Evolutionary conservation across 2,797 vertebrate species (phyloP), one percentile per base, ranked within the genome.

Genomic region (Morus bassanus): DNA sequence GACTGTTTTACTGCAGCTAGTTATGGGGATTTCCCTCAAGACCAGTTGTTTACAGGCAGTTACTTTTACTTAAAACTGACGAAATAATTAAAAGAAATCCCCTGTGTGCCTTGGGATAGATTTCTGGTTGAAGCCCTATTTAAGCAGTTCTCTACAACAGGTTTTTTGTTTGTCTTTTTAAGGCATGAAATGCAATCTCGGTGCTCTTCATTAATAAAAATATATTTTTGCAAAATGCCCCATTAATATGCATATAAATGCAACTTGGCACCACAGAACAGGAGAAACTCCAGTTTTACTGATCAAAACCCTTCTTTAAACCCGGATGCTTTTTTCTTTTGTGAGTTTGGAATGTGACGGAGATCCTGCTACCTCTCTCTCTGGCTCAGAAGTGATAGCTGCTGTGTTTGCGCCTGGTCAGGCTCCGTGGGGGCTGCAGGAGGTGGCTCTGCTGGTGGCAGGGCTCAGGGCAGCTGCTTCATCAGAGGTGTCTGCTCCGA

Each of bases 21-120:
- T 85, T 85, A n/a, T 2, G 3, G 45, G 39, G 16, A 50, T 48
- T 77, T 88, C 43, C 81, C 80, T 91, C 70, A 59, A 95, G 88
- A 80, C 85, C 39, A 33, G 61, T 93, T 96, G 89, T 96, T 97
- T 95, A 61, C 33, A 60, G 88, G 80, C 87, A 93, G 85, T 96
- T 92, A 93, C 87, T 95, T 97, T 96, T 95, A 92, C 80, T 97
- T 96, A 95, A 96, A 97, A 88, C 43, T 72, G 59, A 93, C 89
- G 65, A 95, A 97, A 96, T 96, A 94, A 98, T 97, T 94, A 96
- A 93, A 96, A 92, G 76, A 94, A 97, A 96, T 87, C 91, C 88
- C 91, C 35, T 69, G 75, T 35, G 83, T 75, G 91, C 88, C 24
- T 64, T 64, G 53, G 88, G 85, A 94, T 57, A 91, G 79, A 89